Conservation (phyloP, 2,113 vertebrate species). For the Indicator maculatus region DNA sequence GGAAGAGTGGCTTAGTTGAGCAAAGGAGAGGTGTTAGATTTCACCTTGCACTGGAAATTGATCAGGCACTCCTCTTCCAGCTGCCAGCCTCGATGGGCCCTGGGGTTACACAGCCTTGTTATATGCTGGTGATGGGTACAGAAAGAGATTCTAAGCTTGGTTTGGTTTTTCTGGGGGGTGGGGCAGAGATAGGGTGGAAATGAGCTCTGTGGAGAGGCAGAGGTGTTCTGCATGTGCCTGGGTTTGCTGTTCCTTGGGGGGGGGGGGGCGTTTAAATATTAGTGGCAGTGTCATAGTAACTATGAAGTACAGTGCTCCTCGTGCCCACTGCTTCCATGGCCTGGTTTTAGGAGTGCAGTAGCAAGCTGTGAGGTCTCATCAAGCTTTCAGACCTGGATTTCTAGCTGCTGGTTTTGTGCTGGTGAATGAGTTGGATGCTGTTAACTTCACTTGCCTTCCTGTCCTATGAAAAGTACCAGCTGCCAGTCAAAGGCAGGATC, state of each 20-base stretch:
- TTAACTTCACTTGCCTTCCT: neutral
- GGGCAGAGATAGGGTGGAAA: neutral
- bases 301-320: neutral
- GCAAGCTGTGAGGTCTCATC: neutral
- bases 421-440: neutral
- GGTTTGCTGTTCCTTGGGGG: neutral
- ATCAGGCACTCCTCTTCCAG: neutral
- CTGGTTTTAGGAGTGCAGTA: neutral
- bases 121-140: neutral
- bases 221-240: fast-evolving
- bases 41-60: neutral
- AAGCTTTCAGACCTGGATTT: neutral
- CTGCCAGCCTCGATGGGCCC: neutral
- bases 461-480: neutral
- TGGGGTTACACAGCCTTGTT: neutral
- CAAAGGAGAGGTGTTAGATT: neutral
- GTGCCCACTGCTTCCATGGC: neutral
- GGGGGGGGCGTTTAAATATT: neutral
- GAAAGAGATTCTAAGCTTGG: neutral
- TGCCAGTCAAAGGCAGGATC: neutral
- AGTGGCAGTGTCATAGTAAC: neutral
- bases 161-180: neutral
- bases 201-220: neutral
- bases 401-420: neutral
- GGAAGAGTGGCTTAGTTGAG: neutral